A percentile compares a stretch with the other conserved stretches of the same genome.
Evolutionary conservation across 1,140 invertebrate genomes (phyloP).

Genomic region (Ceratina australensis): DNA sequence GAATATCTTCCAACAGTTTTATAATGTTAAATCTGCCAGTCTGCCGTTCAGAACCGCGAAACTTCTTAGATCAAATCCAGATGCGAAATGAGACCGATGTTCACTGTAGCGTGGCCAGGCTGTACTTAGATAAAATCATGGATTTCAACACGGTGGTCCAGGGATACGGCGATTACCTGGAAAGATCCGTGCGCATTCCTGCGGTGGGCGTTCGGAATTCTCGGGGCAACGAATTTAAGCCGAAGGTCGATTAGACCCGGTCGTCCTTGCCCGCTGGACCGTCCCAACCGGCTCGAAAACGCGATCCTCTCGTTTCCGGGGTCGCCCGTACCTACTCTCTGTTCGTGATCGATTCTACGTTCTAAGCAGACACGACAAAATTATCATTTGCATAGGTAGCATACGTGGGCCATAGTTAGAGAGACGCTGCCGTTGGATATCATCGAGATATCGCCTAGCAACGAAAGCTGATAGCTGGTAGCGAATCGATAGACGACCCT

Average conservation of each 20-base stretch:
- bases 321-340: neutral
- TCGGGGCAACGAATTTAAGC: constrained; percentile 11
- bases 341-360: no score
- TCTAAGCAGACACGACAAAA: no score
- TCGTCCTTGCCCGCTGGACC: constrained; percentile 29
- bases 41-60: no score
- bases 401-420: neutral
- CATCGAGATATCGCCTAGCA: constrained; percentile 74
- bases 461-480: constrained; percentile 73
- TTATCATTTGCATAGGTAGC: neutral
- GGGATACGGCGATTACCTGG: neutral
- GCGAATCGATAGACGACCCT: constrained; percentile 69
- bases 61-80: no score
- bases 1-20: no score
- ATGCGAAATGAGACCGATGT: no score
- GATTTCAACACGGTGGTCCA: neutral
- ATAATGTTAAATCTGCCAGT: no score
- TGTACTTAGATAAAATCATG: no score
- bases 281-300: neutral
- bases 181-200: neutral
- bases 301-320: neutral
- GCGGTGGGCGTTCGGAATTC: neutral
- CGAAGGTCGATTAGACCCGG: constrained; percentile 33
- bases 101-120: no score
- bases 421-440: constrained; percentile 28